phyloP scores from a whole-genome alignment of 2,113 vertebrate species.

The Pterocles gutturalis region DNA sequence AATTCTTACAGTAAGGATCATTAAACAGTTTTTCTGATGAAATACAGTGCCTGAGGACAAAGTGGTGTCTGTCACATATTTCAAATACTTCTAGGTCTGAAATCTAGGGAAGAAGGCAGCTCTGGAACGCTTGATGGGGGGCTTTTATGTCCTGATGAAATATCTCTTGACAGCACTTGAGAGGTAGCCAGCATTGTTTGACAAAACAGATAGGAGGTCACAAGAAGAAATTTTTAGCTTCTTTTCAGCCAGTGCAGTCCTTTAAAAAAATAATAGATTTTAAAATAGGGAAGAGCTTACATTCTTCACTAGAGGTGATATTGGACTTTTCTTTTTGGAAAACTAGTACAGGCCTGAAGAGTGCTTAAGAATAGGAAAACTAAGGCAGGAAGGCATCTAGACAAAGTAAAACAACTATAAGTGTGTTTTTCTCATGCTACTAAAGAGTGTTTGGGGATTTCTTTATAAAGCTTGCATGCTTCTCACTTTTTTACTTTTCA shows the following conservation, averaged over 20 bases:
- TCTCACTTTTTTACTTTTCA: not conserved
- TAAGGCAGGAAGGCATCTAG: not conserved
- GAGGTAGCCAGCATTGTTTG: not conserved
- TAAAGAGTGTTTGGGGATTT: not conserved
- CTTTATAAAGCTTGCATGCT: not conserved
- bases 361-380: not conserved
- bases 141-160: not conserved
- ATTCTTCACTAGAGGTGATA: not conserved
- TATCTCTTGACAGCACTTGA: not conserved
- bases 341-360: not conserved
- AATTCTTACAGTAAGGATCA: not conserved
- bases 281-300: not conserved
- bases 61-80: not conserved
- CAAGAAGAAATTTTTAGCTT: not conserved
- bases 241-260: not conserved
- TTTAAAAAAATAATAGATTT: not conserved
- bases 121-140: not conserved
- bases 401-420: not conserved
- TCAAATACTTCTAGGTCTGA: not conserved
- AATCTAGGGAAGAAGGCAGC: not conserved
- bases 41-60: not conserved
- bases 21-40: not conserved
- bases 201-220: not conserved
- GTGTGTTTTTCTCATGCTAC: not conserved
- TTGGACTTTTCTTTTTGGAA: not conserved